Evolutionary conservation across 2,797 vertebrate genomes (phyloP).

Genomic region (Lagodon rhomboides): DNA sequence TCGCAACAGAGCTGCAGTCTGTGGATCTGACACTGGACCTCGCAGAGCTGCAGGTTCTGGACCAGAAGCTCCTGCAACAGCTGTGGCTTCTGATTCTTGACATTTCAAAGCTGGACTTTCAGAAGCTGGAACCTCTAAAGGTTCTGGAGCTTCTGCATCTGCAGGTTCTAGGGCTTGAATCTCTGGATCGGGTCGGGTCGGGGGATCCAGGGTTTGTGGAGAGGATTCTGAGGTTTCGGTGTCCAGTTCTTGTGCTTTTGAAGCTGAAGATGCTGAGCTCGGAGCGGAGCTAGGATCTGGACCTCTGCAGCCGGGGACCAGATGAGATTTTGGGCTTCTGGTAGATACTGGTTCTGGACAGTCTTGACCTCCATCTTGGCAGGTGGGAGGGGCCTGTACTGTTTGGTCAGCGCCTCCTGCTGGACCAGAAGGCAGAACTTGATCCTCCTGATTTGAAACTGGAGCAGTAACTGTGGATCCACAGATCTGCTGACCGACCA

Average conservation of each 20-base stretch:
- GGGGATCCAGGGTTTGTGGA: not conserved
- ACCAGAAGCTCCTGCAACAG: not conserved
- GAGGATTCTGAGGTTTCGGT: not conserved
- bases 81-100: not conserved
- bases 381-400: not conserved
- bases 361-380: not conserved
- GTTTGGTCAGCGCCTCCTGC: not conserved
- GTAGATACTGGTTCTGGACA: not conserved
- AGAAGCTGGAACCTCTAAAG: not conserved
- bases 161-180: not conserved
- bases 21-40: not conserved
- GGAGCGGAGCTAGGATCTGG: not conserved
- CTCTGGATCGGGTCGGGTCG: not conserved
- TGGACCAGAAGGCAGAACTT: not conserved
- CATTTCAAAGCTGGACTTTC: conserved; percentile 5
- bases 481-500: not conserved
- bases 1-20: conserved; percentile 15
- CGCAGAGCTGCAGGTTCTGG: conserved; percentile 9
- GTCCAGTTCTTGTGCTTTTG: not conserved
- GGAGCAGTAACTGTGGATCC: not conserved
- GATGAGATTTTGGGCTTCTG: not conserved
- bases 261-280: not conserved
- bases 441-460: not conserved
- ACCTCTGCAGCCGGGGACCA: too few species aligned
- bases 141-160: not conserved